Evolutionary conservation across 1,140 invertebrate genomes (phyloP).

Genomic region (Sycobia sp.): DNA sequence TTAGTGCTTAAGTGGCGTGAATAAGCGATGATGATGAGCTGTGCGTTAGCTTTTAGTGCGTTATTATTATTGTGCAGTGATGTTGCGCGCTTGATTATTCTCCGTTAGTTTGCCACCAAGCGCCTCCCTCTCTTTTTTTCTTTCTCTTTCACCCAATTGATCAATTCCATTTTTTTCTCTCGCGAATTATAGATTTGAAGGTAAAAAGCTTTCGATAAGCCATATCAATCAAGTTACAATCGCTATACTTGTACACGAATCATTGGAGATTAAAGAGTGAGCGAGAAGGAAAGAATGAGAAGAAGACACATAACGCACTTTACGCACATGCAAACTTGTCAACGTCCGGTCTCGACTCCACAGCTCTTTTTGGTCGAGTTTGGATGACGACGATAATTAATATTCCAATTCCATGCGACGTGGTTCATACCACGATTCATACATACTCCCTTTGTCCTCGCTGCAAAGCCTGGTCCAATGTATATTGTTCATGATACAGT

Average conservation of each 20-base stretch:
- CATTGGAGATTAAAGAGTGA: constrained; percentile 45
- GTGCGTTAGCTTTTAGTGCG: background rate
- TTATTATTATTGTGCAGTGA: background rate
- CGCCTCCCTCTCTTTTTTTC: background rate
- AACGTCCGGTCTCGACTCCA: constrained; percentile 27
- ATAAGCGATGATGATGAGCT: too few relatives aligned
- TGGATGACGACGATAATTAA: constrained; percentile 31
- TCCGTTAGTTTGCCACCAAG: too few relatives aligned
- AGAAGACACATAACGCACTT: constrained; percentile 22
- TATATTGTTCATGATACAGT: background rate
- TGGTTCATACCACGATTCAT: too few relatives aligned
- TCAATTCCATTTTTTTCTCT: too few relatives aligned
- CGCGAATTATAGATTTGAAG: too few relatives aligned
- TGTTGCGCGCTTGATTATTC: too few relatives aligned
- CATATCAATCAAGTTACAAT: background rate
- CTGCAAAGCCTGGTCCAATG: background rate
- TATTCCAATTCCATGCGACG: constrained; percentile 15
- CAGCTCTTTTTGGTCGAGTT: background rate
- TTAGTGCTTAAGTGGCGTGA: too few relatives aligned
- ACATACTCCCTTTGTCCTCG: background rate
- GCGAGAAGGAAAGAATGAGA: constrained; percentile 1
- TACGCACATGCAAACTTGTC: constrained; percentile 23
- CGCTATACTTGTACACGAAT: constrained; percentile 22
- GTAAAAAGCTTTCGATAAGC: background rate
- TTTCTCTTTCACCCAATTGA: too few relatives aligned